Base-by-base conservation (phyloP, 1,140 invertebrate species). In the Aphaenogaster floridana region DNA sequence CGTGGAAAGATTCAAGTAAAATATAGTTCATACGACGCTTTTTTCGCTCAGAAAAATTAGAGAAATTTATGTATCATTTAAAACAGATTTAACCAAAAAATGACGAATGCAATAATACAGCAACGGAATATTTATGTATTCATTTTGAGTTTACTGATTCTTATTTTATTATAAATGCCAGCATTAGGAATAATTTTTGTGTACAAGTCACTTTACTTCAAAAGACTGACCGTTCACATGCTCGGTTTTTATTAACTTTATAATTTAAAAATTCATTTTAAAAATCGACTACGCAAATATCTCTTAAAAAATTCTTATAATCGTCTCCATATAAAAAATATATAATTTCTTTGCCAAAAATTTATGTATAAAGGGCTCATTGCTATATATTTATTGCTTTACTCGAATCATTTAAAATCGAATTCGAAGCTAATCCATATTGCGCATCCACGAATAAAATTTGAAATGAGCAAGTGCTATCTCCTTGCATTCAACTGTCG, bases 401-500 rank as follows among this genome's bases (percentile, higher is more conserved):
- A 45, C 1, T 8, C 54, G 3, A 42, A 59, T 48, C 42, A 61
- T 79, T 48, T 11, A 45, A 48, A 63, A 48, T 34, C 21, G 1
- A 42, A 42, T 21, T 15, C 2, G 13, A 15, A 76, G 11, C 54
- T 11, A 52, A 0, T 13, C 7, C 17, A 6, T 36, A 72, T 39
- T 50, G 3, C 17, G 5, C 4, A 15, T 80, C 63, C 36, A 39
- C 36, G 28, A 83, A 48, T 61, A 61, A 63, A 83, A 50, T 50
- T 48, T n/a, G 13, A 61, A 84, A 84, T 39, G 17, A 76, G 17
- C 54, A 5, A 59, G 7, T 39, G 28, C 3, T 28, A 63, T 59
- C 17, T 50, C 17, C 36, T 80, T 63, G 17, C 17, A 4, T 59
- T 61, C 54, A n/a, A 74, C 11, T n/a, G 68, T 50, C 74, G 59